These are phyloP conservation scores for Psophia crepitans DNA, from an alignment of 2,113 vertebrate species.

Conservation along the genomic window DNA sequence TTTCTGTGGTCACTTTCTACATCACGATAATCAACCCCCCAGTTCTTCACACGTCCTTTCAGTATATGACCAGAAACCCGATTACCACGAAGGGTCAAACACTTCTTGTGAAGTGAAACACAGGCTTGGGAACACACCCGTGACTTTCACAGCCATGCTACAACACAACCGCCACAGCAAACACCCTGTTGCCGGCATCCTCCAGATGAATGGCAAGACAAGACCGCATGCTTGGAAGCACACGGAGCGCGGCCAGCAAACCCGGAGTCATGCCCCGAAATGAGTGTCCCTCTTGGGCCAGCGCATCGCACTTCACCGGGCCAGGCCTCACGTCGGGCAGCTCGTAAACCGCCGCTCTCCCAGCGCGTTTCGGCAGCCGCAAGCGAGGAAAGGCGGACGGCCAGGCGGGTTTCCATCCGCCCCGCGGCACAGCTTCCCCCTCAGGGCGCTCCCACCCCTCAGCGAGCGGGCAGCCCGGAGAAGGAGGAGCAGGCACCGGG, in stretches of 20 bases:
- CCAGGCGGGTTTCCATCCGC: not conserved
- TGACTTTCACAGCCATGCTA: not conserved
- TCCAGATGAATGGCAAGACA: not conserved
- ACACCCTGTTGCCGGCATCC: not conserved
- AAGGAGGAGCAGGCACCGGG: not conserved
- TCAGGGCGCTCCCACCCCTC: not conserved
- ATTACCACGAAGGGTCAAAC: not conserved
- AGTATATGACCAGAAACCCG: not conserved
- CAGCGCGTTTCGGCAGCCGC: not conserved
- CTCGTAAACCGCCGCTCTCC: too few species aligned
- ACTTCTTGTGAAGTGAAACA: fast-evolving
- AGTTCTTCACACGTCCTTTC: not conserved
- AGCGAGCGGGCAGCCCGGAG: not conserved
- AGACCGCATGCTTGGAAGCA: fast-evolving
- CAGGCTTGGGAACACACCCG: fast-evolving
- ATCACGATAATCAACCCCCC: not conserved
- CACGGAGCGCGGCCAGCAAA: not conserved
- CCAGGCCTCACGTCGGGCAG: not conserved
- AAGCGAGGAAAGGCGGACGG: fast-evolving
- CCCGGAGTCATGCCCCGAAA: fast-evolving
- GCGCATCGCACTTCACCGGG: fast-evolving
- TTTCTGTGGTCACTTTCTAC: not conserved
- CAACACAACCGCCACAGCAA: too few species aligned
- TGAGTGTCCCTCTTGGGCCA: too few species aligned
- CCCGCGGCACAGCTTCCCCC: not conserved